These are phyloP conservation scores for Drosophila trapezifrons DNA, from an alignment of 1,140 invertebrate species.

Conservation along the genomic window DNA sequence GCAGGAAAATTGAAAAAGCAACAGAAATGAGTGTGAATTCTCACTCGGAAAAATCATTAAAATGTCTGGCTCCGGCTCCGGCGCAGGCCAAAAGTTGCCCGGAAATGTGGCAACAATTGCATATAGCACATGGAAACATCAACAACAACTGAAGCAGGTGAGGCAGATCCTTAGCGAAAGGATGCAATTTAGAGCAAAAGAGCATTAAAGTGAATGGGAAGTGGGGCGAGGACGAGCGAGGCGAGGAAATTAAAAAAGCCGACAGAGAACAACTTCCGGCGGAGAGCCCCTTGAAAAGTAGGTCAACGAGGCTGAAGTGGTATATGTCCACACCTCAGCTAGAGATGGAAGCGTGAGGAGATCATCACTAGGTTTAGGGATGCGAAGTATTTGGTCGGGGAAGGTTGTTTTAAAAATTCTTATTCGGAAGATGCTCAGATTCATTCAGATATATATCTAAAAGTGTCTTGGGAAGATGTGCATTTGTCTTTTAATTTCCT, in stretches of 20 bases:
- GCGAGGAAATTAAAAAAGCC: constrained; percentile 74
- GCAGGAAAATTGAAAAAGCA: constrained; percentile 55
- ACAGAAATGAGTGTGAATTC: constrained; percentile 40
- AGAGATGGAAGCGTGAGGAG: constrained; percentile 18
- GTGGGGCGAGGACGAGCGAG: constrained; percentile 18
- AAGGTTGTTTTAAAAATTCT: too few relatives aligned
- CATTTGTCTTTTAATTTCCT: too few relatives aligned
- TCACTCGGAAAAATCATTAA: constrained; percentile 78
- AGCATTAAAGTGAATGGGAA: constrained; percentile 74
- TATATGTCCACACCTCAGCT: constrained; percentile 16
- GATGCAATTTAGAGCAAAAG: constrained; percentile 75
- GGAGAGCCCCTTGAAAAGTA: constrained; percentile 37
- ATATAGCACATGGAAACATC: constrained; percentile 56
- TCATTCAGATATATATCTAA: too few relatives aligned
- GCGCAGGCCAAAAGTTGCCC: constrained; percentile 46
- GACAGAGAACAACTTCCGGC: constrained; percentile 22
- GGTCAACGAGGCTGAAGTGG: constrained; percentile 53
- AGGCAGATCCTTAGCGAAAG: constrained; percentile 44
- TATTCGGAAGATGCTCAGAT: too few relatives aligned
- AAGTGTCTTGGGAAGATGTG: too few relatives aligned
- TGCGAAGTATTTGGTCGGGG: too few relatives aligned
- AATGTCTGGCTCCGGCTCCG: constrained; percentile 53
- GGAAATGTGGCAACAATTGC: constrained; percentile 77
- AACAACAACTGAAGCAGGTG: constrained; percentile 38
- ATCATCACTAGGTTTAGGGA: not conserved